Evolutionary conservation across 2,797 vertebrate genomes (phyloP), one percentile per base, ranked within the genome.

Genomic region (Darevskia mixta): DNA sequence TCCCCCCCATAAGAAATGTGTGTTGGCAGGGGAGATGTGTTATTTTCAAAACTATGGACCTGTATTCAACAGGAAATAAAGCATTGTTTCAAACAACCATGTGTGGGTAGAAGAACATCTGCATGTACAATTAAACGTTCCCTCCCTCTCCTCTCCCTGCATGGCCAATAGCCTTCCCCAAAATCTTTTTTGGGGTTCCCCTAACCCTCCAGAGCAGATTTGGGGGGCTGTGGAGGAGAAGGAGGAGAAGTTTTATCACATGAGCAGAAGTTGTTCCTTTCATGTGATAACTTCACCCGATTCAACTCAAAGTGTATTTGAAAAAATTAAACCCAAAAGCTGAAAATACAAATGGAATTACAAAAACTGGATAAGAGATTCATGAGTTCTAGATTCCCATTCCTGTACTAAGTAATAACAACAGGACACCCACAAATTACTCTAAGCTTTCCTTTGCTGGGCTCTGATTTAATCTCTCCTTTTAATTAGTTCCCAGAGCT

Each of bases 401-500:
- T 88, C 87, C 86, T 76, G 10, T 66, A 43, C 3, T n/a, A 91
- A 90, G 64, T 55, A 86, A 45, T 71, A 89, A n/a, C 58, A 77
- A 3, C 49, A 58, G 15, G 27, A 35, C 58, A 64, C 17, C 86
- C 80, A 69, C 88, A 76, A 86, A 83, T 45, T 72, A 29, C 75
- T 71, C 85, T 92, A 90, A 93, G 75, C 61, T 85, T 81, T 89
- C 38, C 29, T 29, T 91, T 18, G 0, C 25, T 75, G 75, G 0
- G 0, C 11, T 91, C 90, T 95, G 94, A 95, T 96, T 96, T 95
- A 94, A 81, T 45, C 83, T 93, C 86, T 88, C 32, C 86, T 73
- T 94, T 95, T 93, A 94, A 94, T 92, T 96, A 77, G 9, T 92
- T 96, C 90, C 95, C 94, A 96, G 0, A 5, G 85, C 87, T 91